phyloP scores from a whole-genome alignment of 1,140 invertebrate species.

The Neodiprion lecontei region DNA sequence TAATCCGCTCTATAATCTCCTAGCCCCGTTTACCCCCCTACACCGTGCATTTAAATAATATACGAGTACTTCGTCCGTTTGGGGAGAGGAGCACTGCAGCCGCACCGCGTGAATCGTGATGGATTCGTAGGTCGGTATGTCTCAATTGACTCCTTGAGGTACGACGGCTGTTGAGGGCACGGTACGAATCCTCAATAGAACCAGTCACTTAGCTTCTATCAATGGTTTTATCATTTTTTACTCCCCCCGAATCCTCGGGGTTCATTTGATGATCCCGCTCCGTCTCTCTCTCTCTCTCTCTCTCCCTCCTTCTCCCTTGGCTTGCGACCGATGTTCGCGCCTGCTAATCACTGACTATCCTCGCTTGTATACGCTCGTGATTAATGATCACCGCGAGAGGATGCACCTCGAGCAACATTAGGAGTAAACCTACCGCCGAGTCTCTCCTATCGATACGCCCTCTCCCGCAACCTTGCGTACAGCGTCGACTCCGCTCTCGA shows the following conservation, averaged over 20 bases:
- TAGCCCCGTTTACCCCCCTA: not conserved
- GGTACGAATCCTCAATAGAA: no score
- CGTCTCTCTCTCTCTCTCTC: not conserved
- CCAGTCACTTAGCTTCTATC: no score
- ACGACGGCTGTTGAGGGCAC: no score
- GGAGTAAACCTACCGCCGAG: constrained; percentile 48
- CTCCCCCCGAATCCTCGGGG: no score
- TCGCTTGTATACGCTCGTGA: constrained; percentile 8
- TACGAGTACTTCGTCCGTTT: not conserved
- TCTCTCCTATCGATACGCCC: constrained; percentile 43
- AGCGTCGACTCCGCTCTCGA: not conserved
- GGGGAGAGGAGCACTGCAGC: not conserved
- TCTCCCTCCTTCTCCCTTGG: constrained; percentile 16
- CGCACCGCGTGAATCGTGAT: no score
- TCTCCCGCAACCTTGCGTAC: not conserved
- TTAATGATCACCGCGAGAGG: not conserved
- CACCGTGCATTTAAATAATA: not conserved
- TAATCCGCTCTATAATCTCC: not conserved
- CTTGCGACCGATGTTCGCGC: constrained; percentile 13
- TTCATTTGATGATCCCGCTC: no score
- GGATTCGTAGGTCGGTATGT: no score
- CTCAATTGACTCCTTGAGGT: no score
- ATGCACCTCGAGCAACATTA: constrained; percentile 38
- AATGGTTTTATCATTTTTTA: no score
- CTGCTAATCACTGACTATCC: constrained; percentile 13